Evolutionary conservation across 2,888 invertebrate genomes (phyloP).

Genomic region (Agonopterix arenella): DNA sequence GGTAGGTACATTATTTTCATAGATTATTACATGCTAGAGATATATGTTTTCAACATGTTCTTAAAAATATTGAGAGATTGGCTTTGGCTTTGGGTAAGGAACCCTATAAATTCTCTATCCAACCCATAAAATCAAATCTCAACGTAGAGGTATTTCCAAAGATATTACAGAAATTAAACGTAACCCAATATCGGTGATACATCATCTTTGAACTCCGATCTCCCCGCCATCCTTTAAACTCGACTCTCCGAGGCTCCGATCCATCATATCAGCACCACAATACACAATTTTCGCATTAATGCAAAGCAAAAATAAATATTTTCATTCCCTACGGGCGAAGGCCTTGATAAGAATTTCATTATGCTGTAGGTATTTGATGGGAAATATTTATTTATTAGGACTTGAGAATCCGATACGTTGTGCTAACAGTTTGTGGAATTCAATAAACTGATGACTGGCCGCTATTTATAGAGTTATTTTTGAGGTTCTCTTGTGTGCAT

Average conservation of each 20-base stretch:
- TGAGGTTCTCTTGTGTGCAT: no score
- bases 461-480: no score
- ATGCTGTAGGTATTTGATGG: conserved; percentile 18
- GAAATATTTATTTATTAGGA: conserved; percentile 17
- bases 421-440: neutral
- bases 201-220: conserved; percentile 40
- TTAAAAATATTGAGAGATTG: no score
- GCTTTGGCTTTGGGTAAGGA: no score
- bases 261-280: conserved; percentile 51
- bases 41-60: no score
- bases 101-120: no score
- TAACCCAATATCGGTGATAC: conserved; percentile 25
- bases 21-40: no score
- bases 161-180: neutral
- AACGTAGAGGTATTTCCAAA: neutral
- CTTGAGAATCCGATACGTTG: conserved; percentile 1
- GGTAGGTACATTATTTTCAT: no score
- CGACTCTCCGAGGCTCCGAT: conserved; percentile 27
- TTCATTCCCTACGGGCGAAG: conserved; percentile 14
- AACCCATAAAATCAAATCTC: no score
- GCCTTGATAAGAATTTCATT: conserved; percentile 47
- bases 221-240: conserved; percentile 41
- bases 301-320: conserved; percentile 42
- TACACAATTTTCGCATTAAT: conserved; percentile 64
- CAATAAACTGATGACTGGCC: no score